Conservation (phyloP, 1,140 invertebrate genomes). For the Zaprionus vittiger region DNA sequence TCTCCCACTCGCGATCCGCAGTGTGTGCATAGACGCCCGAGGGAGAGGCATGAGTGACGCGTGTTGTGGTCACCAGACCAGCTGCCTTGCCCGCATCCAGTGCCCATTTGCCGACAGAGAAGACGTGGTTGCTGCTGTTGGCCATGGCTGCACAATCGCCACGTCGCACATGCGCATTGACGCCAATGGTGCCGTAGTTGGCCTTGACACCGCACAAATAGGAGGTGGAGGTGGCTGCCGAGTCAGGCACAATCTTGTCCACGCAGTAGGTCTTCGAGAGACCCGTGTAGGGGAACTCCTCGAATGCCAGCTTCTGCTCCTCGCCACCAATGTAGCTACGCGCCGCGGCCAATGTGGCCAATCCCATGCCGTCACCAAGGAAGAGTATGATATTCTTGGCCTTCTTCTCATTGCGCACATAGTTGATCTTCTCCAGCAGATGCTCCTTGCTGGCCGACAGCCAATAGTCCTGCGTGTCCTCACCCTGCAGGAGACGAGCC, state of each 20-base stretch:
- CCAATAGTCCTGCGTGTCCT: slow-evolving; percentile 82
- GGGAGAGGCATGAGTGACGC: slow-evolving; percentile 92
- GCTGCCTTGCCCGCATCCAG: slow-evolving; percentile 89
- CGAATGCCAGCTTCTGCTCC: slow-evolving; percentile 89
- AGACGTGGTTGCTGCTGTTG: slow-evolving; percentile 86
- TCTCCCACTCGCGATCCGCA: slow-evolving; percentile 91
- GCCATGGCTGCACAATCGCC: slow-evolving; percentile 86
- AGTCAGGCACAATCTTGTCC: slow-evolving; percentile 92
- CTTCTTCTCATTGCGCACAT: slow-evolving; percentile 84
- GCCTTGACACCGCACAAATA: slow-evolving; percentile 94
- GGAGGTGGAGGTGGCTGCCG: slow-evolving; percentile 90
- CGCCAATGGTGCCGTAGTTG: slow-evolving; percentile 91
- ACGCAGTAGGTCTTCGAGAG: slow-evolving; percentile 94
- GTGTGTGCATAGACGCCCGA: slow-evolving; percentile 90
- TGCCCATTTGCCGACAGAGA: slow-evolving; percentile 90
- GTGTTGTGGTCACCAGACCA: slow-evolving; percentile 91
- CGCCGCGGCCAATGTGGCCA: slow-evolving; percentile 90
- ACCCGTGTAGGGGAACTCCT: slow-evolving; percentile 90
- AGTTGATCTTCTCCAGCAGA: slow-evolving; percentile 61
- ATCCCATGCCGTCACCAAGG: slow-evolving; percentile 92
- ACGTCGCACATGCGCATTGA: slow-evolving; percentile 88
- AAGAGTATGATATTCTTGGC: slow-evolving; percentile 92
- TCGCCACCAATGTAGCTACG: slow-evolving; percentile 88
- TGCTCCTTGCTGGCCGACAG: slow-evolving; percentile 66
- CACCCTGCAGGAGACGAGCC: slow-evolving; percentile 12